Conservation (phyloP, 2,888 invertebrate species). For the Craniophora ligustri region DNA sequence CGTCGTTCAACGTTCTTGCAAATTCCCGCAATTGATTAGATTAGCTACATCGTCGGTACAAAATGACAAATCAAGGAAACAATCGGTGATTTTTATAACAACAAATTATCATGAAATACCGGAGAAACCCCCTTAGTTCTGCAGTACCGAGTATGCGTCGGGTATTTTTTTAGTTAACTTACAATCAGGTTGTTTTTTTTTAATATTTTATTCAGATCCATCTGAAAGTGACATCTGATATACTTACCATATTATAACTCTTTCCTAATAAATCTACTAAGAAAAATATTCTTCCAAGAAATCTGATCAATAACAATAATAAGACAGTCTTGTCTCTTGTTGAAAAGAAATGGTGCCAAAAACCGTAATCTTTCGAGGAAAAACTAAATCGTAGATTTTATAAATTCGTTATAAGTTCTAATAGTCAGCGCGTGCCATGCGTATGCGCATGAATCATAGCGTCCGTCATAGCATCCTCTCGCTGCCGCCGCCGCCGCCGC, state of each 20-base stretch:
- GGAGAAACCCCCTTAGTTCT: too few species aligned
- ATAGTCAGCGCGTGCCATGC: conserved; percentile 37
- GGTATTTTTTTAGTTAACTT: too few species aligned
- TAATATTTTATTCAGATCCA: too few species aligned
- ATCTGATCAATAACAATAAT: background rate
- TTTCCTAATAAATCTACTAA: too few species aligned
- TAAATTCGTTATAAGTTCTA: conserved; percentile 23
- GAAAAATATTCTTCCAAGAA: background rate
- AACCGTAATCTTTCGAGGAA: conserved; percentile 13
- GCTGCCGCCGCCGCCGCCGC: too few species aligned
- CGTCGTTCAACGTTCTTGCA: background rate
- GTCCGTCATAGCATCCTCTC: too few species aligned
- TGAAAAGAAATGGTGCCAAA: background rate
- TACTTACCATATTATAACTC: too few species aligned
- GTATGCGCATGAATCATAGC: conserved; percentile 33
- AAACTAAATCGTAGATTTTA: background rate
- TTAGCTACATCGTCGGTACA: background rate
- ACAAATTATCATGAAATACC: too few species aligned
- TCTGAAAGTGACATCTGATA: too few species aligned
- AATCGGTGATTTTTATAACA: background rate
- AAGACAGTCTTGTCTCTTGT: background rate
- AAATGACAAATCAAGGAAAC: background rate
- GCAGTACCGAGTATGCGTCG: too few species aligned
- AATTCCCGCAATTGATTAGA: background rate
- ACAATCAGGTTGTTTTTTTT: too few species aligned